phyloP scores from a whole-genome alignment of 1,140 invertebrate species.

The Prorops nasuta region DNA sequence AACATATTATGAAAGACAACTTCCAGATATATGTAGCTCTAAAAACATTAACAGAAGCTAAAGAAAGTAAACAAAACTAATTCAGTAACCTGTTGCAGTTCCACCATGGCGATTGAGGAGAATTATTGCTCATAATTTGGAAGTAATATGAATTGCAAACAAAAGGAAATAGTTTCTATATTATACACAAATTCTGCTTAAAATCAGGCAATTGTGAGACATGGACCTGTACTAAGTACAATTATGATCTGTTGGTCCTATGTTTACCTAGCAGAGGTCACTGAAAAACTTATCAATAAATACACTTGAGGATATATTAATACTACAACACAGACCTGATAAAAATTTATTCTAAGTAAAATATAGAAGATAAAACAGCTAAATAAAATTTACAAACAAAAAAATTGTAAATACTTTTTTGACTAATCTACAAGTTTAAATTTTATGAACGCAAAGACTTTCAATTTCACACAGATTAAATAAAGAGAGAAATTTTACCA shows the following conservation, averaged over 20 bases:
- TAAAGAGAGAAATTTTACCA: too few relatives aligned
- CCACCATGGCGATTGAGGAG: neutral
- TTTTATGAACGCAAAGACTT: too few relatives aligned
- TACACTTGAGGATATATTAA: neutral
- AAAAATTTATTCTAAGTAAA: too few relatives aligned
- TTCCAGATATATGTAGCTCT: neutral
- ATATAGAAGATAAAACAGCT: too few relatives aligned
- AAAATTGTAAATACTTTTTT: too few relatives aligned
- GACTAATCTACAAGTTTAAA: too few relatives aligned
- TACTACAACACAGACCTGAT: neutral
- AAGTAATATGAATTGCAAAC: neutral
- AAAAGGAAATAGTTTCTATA: constrained; percentile 4
- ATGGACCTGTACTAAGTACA: neutral
- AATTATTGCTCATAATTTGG: neutral
- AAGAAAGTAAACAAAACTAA: neutral
- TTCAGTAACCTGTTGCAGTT: too few relatives aligned
- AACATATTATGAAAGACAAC: neutral
- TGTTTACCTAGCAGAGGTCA: neutral
- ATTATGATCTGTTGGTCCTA: too few relatives aligned
- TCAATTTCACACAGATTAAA: too few relatives aligned
- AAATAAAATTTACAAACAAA: too few relatives aligned
- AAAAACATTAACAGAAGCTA: neutral
- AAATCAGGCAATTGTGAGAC: neutral
- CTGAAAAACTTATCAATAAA: neutral
- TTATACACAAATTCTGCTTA: neutral